Evolutionary conservation across 2,888 invertebrate genomes (phyloP).

Genomic region (Drosophila anomelani): DNA sequence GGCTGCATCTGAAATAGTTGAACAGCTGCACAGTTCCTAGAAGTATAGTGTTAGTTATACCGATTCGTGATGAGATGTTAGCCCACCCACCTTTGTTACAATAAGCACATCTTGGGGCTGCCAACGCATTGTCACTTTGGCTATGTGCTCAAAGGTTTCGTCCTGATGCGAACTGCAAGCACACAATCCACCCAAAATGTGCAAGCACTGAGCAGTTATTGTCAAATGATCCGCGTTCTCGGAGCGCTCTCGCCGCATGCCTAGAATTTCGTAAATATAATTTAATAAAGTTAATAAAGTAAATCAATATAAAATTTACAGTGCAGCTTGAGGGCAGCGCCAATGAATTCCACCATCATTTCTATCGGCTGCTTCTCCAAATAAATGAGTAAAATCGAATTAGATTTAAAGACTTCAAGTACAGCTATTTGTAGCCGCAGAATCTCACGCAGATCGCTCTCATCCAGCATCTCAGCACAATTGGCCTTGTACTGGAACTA

Average conservation of each 20-base stretch:
- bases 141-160: conserved; percentile 69
- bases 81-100: conserved; percentile 68
- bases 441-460: conserved; percentile 68
- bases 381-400: conserved; percentile 62
- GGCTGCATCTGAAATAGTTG: conserved; percentile 47
- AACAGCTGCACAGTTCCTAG: conserved; percentile 80
- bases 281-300: background rate
- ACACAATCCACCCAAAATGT: conserved; percentile 73
- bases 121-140: conserved; percentile 23
- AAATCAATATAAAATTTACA: conserved; percentile 55
- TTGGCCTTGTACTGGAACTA: conserved; percentile 79
- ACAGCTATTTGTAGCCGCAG: conserved; percentile 64
- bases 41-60: background rate
- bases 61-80: no score
- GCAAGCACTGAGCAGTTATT: conserved; percentile 57
- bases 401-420: conserved; percentile 68
- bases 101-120: conserved; percentile 55
- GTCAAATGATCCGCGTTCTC: conserved; percentile 53
- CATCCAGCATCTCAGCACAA: conserved; percentile 50
- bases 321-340: conserved; percentile 58
- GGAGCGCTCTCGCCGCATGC: conserved; percentile 14
- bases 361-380: conserved; percentile 77
- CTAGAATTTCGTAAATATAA: conserved; percentile 9
- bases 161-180: conserved; percentile 63
- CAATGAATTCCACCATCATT: conserved; percentile 76